Conservation (phyloP, 2,113 vertebrate species). For the Ceyx cyanopectus region DNA sequence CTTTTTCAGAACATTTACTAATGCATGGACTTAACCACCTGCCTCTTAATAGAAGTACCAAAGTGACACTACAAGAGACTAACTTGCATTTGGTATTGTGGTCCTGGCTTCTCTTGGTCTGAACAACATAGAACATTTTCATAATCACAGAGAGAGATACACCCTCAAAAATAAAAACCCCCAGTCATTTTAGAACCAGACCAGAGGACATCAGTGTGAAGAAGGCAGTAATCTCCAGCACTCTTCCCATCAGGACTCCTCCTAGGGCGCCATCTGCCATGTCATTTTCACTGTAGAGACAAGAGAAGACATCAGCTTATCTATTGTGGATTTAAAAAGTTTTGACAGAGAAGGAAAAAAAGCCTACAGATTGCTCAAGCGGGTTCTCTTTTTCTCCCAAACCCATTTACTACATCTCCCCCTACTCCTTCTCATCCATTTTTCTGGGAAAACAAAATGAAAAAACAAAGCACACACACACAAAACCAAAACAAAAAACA, state of each 20-base stretch:
- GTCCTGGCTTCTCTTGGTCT: background rate
- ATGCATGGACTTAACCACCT: background rate
- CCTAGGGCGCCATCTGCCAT: background rate
- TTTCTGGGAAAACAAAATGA: background rate
- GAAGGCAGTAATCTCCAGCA: background rate
- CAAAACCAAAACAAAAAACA: background rate
- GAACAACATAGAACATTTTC: background rate
- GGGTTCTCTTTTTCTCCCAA: background rate
- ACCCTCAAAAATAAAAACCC: background rate
- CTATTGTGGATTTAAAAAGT: background rate
- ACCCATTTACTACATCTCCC: background rate
- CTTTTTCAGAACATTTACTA: conserved; percentile 3
- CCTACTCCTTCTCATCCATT: background rate
- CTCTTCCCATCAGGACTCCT: conserved; percentile 25
- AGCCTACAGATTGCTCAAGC: background rate
- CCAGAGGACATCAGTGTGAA: conserved; percentile 27
- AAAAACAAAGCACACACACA: background rate
- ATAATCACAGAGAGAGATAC: background rate
- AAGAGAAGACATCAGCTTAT: conserved; percentile 47
- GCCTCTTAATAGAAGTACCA: conserved; percentile 18
- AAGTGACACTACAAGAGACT: conserved; percentile 12
- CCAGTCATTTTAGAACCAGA: conserved; percentile 2
- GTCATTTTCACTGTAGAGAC: conserved; percentile 67
- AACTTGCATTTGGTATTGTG: background rate
- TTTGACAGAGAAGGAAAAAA: background rate